Evolutionary conservation across 2,888 invertebrate species (phyloP).

Genomic region (Pteria penguin): DNA sequence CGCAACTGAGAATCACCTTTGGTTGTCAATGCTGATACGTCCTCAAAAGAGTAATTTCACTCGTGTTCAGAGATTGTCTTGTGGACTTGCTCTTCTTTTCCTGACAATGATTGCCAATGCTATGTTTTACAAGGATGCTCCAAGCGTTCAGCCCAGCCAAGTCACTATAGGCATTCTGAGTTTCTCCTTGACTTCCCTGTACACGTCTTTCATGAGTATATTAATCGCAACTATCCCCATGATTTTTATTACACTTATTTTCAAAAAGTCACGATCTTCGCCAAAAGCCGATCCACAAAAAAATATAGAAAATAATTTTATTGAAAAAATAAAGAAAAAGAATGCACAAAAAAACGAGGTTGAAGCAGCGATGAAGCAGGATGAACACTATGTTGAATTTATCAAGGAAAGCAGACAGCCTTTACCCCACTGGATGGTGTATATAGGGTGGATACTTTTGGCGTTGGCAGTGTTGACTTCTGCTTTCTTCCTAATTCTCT

Average conservation of each 20-base stretch:
- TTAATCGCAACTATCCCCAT: constrained; percentile 75
- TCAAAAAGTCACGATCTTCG: constrained; percentile 57
- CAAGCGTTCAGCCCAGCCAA: constrained; percentile 42
- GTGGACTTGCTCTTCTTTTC: constrained; percentile 63
- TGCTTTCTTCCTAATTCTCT: constrained; percentile 57
- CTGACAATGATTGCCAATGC: constrained; percentile 67
- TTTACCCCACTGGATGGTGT: constrained; percentile 56
- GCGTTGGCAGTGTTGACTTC: constrained; percentile 49
- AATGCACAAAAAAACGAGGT: background rate
- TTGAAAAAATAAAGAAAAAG: constrained; percentile 4
- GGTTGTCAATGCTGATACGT: constrained; percentile 80
- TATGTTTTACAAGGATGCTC: constrained; percentile 52
- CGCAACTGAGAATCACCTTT: constrained; percentile 80
- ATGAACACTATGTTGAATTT: background rate
- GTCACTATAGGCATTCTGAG: constrained; percentile 58
- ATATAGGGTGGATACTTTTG: constrained; percentile 56
- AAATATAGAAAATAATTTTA: background rate
- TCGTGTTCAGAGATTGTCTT: constrained; percentile 70
- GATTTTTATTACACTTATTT: constrained; percentile 68
- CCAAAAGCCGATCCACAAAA: background rate
- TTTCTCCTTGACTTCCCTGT: constrained; percentile 59
- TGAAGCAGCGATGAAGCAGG: background rate
- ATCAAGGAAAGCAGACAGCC: constrained; percentile 21
- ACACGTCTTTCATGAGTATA: constrained; percentile 58
- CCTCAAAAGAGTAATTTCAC: constrained; percentile 80